Percentiles rank a stretch among this genome's conserved stretches.
These are phyloP conservation scores for Tryphoninae sp. DNA, from an alignment of 2,888 invertebrate species.

Conservation along the genomic window DNA sequence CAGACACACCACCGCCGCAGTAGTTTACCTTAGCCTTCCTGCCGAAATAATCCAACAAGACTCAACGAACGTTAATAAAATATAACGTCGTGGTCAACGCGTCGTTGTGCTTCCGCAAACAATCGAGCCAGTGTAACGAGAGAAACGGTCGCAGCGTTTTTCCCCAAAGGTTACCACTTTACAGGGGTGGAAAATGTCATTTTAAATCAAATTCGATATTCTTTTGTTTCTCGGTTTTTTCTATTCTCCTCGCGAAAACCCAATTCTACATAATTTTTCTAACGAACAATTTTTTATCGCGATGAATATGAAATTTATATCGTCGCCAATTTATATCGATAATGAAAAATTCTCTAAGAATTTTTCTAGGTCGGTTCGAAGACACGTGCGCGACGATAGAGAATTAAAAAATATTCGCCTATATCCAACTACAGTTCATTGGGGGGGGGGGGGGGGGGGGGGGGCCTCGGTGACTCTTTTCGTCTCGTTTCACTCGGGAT, in stretches of 20 bases:
- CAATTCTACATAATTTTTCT: no score
- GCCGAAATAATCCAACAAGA: background rate
- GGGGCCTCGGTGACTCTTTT: background rate
- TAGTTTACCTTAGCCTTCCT: background rate
- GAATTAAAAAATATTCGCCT: background rate
- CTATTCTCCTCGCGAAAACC: no score
- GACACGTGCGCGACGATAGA: background rate
- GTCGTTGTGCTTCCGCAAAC: background rate
- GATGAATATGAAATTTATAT: background rate
- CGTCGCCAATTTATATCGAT: background rate
- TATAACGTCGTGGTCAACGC: background rate
- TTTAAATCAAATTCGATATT: no score
- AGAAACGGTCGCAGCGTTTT: background rate
- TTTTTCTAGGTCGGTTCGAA: background rate
- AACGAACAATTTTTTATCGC: background rate
- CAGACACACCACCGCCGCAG: slow-evolving; percentile 4
- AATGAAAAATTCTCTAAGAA: background rate
- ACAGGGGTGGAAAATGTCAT: background rate
- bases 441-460: no score
- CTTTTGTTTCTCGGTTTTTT: no score
- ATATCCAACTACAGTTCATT: no score
- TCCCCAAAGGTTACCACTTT: background rate
- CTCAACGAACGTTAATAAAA: background rate
- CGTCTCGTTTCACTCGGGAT: background rate
- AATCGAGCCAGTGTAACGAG: slow-evolving; percentile 12